Evolutionary conservation across 2,888 invertebrate genomes (phyloP), one percentile per base, ranked within the genome.

Genomic region (Coremacera marginata): DNA sequence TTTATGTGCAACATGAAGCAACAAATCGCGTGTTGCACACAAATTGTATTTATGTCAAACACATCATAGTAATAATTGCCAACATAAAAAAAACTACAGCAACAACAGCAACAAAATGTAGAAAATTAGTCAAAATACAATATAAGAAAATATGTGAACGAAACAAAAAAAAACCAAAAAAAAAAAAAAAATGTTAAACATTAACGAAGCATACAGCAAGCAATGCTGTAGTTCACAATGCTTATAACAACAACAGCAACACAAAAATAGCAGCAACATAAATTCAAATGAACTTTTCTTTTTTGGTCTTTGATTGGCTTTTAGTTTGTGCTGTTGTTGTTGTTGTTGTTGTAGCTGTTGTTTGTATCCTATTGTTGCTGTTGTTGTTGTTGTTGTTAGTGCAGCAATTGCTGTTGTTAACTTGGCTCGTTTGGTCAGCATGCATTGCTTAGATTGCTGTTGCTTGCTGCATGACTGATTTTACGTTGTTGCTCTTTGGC

Each of bases 31-130:
- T 72, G 72, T 62, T 57, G 62, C 62, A 62, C 72, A 72, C 72
- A 72, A 72, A 72, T 72, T 72, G 72, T 49, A 72, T 62, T 72
- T 72, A 49, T 72, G 72, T 72, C 62, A 62, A 51, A 72, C 72
- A 72, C 70, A 55, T 70, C 70, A 70, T 31, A 44, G 31, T 44
- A 67, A 67, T 67, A 67, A 67, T 67, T 67, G 67, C 67, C 22
- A 67, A 37, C 37, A 67, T 8, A 31, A n/a, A 60, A 22, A 60
- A 60, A 25, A 22, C 7, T 7, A 37, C 8, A 57, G 25, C 57
- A 11, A 22, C 25, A 57, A 22, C 57, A 57, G 22, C 57, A 57
- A 60, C n/a, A 60, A 22, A 60, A 60, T 25, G 22, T 22, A 11
- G 27, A 60, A 60, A 60, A 60, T 60, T 60, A 60, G 25, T 60